A percentile compares a stretch with the other conserved stretches of the same genome.
phyloP scores from a whole-genome alignment of 53 echinoderm and acorn worm species.

The Pentamera pediparva region DNA sequence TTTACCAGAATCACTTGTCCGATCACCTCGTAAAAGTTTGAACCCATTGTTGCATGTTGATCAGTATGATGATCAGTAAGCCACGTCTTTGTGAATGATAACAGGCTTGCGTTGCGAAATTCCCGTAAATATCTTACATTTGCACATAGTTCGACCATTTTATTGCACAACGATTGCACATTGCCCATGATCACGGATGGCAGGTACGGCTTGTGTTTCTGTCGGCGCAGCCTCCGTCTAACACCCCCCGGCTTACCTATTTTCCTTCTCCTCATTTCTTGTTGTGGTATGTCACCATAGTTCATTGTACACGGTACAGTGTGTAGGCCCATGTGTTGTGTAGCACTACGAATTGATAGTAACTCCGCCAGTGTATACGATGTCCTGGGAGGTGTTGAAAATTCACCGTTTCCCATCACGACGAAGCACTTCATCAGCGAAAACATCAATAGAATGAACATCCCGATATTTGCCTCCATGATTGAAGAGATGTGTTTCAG shows the following conservation, averaged over 20 bases:
- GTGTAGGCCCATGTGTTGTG: background rate
- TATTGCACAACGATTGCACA: slow-evolving; percentile 17
- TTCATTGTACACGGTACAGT: background rate
- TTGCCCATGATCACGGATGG: slow-evolving; percentile 19
- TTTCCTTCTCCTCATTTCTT: background rate
- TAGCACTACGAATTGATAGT: background rate
- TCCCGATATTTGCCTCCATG: too few relatives aligned
- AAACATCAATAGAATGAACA: too few relatives aligned
- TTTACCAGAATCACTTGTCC: slow-evolving; percentile 31
- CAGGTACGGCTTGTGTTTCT: background rate
- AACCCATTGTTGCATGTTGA: background rate
- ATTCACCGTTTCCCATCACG: background rate
- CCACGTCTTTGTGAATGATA: slow-evolving; percentile 13
- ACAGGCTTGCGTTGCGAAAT: background rate
- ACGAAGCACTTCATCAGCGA: too few relatives aligned
- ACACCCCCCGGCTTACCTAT: background rate
- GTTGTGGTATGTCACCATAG: background rate
- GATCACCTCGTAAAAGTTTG: slow-evolving; percentile 18
- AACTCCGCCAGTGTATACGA: background rate
- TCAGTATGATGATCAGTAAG: slow-evolving; percentile 5
- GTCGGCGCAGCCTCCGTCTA: background rate
- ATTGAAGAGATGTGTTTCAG: too few relatives aligned
- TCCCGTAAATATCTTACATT: background rate
- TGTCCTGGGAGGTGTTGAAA: background rate
- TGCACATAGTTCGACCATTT: slow-evolving; percentile 7